Evolutionary conservation across 2,797 vertebrate genomes (phyloP).

Genomic region (Phrynocephalus guinanensis): DNA sequence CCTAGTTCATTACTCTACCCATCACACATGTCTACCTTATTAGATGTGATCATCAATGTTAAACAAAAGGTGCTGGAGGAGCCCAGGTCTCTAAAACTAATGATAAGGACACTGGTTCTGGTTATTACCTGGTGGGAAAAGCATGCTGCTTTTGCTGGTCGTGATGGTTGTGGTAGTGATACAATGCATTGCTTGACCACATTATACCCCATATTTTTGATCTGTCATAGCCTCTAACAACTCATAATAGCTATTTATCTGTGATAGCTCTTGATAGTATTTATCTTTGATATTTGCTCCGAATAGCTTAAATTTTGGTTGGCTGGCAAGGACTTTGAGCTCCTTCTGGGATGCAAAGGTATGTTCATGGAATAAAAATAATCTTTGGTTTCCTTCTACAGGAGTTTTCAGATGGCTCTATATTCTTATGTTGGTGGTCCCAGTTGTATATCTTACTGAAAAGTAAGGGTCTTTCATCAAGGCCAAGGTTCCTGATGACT

Average conservation of each 20-base stretch:
- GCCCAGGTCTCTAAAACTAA: not conserved
- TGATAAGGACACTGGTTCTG: not conserved
- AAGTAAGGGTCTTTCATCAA: constrained; percentile 17
- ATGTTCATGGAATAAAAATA: not conserved
- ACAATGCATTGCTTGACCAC: not conserved
- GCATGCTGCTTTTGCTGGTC: too few species aligned
- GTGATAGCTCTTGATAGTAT: not conserved
- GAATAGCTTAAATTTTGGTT: not conserved
- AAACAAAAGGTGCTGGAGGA: not conserved
- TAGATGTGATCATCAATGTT: not conserved
- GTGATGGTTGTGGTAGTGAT: not conserved
- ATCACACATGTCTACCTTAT: too few species aligned
- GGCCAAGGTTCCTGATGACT: constrained; percentile 29
- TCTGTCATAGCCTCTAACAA: too few species aligned
- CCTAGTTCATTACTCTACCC: too few species aligned
- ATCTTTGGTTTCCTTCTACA: not conserved
- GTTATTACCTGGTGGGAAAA: not conserved
- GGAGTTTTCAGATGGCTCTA: too few species aligned
- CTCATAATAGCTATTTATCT: too few species aligned
- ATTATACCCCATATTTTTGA: too few species aligned
- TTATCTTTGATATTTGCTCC: not conserved
- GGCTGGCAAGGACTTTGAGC: not conserved
- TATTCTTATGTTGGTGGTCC: not conserved
- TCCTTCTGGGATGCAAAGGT: not conserved
- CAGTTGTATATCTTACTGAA: constrained; percentile 22